Evolutionary conservation across 2,113 vertebrate genomes (phyloP).

Genomic region (Mesoclemmys tuberculata): DNA sequence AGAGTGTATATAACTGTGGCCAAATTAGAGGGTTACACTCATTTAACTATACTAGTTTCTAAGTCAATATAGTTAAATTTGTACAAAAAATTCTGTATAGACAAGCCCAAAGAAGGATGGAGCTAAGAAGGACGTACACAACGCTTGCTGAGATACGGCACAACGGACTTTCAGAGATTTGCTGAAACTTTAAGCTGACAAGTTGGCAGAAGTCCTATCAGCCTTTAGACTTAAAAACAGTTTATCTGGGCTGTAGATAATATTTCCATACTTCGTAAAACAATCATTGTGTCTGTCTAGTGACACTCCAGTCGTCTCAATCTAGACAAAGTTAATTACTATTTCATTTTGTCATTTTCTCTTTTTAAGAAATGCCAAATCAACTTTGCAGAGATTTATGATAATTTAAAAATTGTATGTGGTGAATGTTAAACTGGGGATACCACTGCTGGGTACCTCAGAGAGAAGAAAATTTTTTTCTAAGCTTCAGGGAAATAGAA

Average conservation of each 20-base stretch:
- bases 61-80: neutral
- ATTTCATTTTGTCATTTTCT: neutral
- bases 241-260: neutral
- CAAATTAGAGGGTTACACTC: neutral
- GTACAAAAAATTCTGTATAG: neutral
- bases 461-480: neutral
- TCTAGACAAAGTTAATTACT: neutral
- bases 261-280: neutral
- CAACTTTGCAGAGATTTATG: neutral
- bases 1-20: neutral
- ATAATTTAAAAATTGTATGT: neutral
- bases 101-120: neutral
- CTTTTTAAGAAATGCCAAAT: neutral
- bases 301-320: neutral
- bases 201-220: neutral
- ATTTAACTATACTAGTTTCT: neutral
- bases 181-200: neutral
- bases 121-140: neutral
- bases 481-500: neutral
- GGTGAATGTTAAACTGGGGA: neutral
- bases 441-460: neutral
- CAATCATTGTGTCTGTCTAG: neutral
- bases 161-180: too few relatives aligned
- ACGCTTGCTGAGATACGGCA: neutral
- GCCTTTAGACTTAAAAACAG: neutral